phyloP scores from a whole-genome alignment of 2,888 invertebrate genomes.

The Hemistola chrysoprasaria region DNA sequence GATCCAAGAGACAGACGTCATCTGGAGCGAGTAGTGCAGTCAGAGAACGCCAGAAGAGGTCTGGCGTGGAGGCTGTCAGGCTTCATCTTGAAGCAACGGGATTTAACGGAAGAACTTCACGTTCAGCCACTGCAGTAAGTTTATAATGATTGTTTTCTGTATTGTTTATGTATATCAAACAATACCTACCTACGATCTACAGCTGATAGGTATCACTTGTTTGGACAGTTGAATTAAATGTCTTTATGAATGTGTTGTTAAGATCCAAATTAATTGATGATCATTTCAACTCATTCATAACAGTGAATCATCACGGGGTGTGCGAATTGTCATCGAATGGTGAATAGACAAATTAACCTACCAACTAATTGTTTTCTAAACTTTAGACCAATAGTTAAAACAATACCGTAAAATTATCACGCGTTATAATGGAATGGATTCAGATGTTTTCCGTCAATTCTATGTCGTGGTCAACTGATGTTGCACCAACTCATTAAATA shows the following conservation, averaged over 20 bases:
- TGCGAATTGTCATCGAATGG: too few relatives aligned
- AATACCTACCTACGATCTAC: too few relatives aligned
- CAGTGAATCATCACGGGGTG: conserved; percentile 14
- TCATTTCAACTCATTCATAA: conserved; percentile 9
- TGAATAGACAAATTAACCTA: too few relatives aligned
- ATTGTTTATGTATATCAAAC: too few relatives aligned
- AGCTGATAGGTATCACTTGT: too few relatives aligned
- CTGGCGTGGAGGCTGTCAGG: conserved; percentile 73
- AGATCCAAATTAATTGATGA: conserved; percentile 14
- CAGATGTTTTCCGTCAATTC: conserved; percentile 3
- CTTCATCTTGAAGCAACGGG: conserved; percentile 66
- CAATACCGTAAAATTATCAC: too few relatives aligned
- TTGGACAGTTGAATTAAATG: too few relatives aligned
- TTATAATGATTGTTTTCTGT: too few relatives aligned
- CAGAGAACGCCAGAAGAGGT: conserved; percentile 55
- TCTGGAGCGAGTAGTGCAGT: conserved; percentile 30
- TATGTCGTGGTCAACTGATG: neutral
- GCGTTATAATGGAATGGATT: neutral
- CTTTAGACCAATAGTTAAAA: too few relatives aligned
- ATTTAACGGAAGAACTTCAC: conserved; percentile 68
- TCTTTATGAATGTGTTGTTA: too few relatives aligned
- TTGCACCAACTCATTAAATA: neutral
- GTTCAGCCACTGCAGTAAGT: conserved; percentile 70
- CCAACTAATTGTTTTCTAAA: too few relatives aligned
- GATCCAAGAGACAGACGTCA: conserved; percentile 33